Percentiles rank a stretch among this genome's conserved stretches.
These are phyloP conservation scores for Lottia scabra DNA, from an alignment of 2,888 invertebrate species.

Conservation along the genomic window DNA sequence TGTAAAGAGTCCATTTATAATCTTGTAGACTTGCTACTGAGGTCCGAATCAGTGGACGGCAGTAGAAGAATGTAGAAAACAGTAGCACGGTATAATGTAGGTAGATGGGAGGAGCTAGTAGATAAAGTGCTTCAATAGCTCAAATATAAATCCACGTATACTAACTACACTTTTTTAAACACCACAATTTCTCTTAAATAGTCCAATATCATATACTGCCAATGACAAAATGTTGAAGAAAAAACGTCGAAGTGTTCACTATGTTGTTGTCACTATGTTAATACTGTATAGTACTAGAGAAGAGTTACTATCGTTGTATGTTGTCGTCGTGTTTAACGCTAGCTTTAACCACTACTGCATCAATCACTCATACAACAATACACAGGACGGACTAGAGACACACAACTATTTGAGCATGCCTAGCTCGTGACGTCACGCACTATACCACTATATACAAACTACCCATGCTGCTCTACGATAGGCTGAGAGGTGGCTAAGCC, in stretches of 20 bases:
- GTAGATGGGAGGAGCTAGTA: not conserved
- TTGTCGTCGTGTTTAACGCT: slow-evolving; percentile 19
- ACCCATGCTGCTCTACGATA: slow-evolving; percentile 18
- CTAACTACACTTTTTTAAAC: not conserved
- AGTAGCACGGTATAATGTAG: not conserved
- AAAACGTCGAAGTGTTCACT: not conserved
- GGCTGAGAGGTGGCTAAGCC: slow-evolving; percentile 12
- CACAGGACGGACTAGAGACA: slow-evolving; percentile 21
- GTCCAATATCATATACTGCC: not conserved
- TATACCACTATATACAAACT: slow-evolving; percentile 9
- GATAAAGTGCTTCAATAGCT: not conserved
- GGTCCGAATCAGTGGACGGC: not conserved
- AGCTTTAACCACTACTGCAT: slow-evolving; percentile 41
- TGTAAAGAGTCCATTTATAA: slow-evolving; percentile 60
- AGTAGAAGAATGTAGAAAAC: not conserved
- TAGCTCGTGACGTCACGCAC: slow-evolving; percentile 27
- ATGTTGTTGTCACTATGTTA: too few species aligned
- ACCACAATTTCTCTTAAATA: not conserved
- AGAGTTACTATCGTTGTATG: too few species aligned
- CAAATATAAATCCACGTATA: not conserved
- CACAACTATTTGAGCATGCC: slow-evolving; percentile 26
- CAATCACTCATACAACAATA: slow-evolving; percentile 29
- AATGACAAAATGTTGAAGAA: not conserved
- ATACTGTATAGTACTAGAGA: too few species aligned
- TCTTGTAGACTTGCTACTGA: slow-evolving; percentile 10